A percentile compares a stretch with the other conserved stretches of the same genome.
phyloP scores from a whole-genome alignment of 2,797 vertebrate species.

The Sebastes taczanowskii region DNA sequence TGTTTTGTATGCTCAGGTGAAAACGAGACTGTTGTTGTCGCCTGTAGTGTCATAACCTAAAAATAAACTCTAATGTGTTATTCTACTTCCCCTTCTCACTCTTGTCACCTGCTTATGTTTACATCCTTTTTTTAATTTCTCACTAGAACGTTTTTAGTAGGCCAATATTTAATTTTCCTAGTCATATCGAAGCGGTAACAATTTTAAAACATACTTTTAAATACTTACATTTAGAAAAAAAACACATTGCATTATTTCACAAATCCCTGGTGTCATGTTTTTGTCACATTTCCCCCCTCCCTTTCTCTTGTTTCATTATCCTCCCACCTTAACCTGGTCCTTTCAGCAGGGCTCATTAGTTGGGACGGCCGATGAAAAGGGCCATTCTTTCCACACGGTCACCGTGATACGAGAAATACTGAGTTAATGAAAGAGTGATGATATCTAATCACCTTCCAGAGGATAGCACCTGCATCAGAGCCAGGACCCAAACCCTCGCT shows the following conservation, averaged over 20 bases:
- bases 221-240: slow-evolving; percentile 5
- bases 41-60: slow-evolving; percentile 46
- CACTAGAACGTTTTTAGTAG: not conserved
- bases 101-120: slow-evolving; percentile 42
- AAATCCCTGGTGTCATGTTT: slow-evolving; percentile 35
- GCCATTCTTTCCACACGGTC: slow-evolving; percentile 70
- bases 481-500: slow-evolving; percentile 35
- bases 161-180: not conserved
- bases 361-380: slow-evolving; percentile 67
- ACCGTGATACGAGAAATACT: slow-evolving; percentile 70
- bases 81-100: slow-evolving; percentile 49
- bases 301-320: slow-evolving; percentile 68
- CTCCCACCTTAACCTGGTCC: slow-evolving; percentile 68
- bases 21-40: slow-evolving; percentile 61
- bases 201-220: not conserved
- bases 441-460: slow-evolving; percentile 78
- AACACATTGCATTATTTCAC: slow-evolving; percentile 20
- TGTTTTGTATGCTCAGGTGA: slow-evolving; percentile 52
- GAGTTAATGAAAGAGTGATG: slow-evolving; percentile 84
- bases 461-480: slow-evolving; percentile 69
- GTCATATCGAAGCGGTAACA: not conserved
- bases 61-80: slow-evolving; percentile 60
- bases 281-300: slow-evolving; percentile 31
- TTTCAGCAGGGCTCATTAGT: slow-evolving; percentile 73
- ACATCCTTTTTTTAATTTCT: slow-evolving; percentile 29